phyloP scores from a whole-genome alignment of 2,888 invertebrate genomes.

The Xestia rhomboidea region DNA sequence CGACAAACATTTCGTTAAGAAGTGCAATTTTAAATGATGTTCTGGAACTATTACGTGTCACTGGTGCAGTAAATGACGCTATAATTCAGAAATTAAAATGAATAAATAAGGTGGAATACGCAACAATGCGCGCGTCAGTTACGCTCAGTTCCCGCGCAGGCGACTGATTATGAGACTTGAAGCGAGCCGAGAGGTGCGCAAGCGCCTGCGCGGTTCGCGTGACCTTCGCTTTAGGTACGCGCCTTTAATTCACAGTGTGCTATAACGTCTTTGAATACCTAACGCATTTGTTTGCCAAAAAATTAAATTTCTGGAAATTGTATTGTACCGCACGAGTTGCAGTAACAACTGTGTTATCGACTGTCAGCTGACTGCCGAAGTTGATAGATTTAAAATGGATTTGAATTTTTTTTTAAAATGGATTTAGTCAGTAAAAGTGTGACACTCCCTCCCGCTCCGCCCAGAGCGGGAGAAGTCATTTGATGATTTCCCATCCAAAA shows the following conservation, averaged over 20 bases:
- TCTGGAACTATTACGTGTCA: slow-evolving; percentile 10
- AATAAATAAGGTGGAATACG: slow-evolving; percentile 41
- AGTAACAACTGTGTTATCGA: background rate
- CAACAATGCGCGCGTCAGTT: slow-evolving; percentile 72
- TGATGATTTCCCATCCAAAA: too few relatives aligned
- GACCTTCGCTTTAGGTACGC: slow-evolving; percentile 71
- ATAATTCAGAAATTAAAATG: slow-evolving; percentile 38
- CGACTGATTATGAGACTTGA: slow-evolving; percentile 75
- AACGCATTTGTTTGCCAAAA: slow-evolving; percentile 3
- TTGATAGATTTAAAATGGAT: background rate
- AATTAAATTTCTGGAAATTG: slow-evolving; percentile 4
- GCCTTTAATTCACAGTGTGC: slow-evolving; percentile 61
- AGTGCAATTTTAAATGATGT: slow-evolving; percentile 5
- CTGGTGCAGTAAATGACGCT: slow-evolving; percentile 14
- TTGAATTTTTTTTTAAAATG: too few relatives aligned
- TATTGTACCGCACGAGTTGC: background rate
- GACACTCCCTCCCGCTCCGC: too few relatives aligned
- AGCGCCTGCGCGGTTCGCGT: slow-evolving; percentile 64
- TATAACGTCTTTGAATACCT: slow-evolving; percentile 56
- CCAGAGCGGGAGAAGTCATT: too few relatives aligned
- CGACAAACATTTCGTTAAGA: slow-evolving; percentile 26
- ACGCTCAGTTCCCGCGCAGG: slow-evolving; percentile 74
- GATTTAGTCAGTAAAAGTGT: too few relatives aligned
- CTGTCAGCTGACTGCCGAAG: background rate
- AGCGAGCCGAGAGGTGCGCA: slow-evolving; percentile 71